Evolutionary conservation across 2,888 invertebrate genomes (phyloP).

Genomic region (Sesamia inferens): DNA sequence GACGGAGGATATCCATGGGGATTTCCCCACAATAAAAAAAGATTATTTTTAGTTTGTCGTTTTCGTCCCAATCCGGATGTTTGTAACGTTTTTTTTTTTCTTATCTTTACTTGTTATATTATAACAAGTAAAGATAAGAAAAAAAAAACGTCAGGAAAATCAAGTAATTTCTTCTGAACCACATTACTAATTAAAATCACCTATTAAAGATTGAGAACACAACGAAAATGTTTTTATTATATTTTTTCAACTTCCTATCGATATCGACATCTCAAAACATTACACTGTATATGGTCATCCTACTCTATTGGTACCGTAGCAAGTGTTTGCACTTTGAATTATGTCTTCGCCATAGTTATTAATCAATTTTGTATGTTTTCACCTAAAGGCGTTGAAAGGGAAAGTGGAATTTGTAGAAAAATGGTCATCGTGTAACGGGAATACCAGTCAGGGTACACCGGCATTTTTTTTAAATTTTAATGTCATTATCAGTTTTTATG

Average conservation of each 20-base stretch:
- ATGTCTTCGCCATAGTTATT: slow-evolving; percentile 32
- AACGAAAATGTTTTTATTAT: slow-evolving; percentile 3
- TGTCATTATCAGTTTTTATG: no score
- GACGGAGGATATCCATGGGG: no score
- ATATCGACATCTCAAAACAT: slow-evolving; percentile 7
- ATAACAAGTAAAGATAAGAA: no score
- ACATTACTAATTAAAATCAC: slow-evolving; percentile 38
- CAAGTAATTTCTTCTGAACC: slow-evolving; percentile 10
- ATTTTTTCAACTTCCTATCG: slow-evolving; percentile 33
- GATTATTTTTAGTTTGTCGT: no score
- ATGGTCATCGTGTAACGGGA: neutral
- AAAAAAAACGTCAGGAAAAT: slow-evolving; percentile 23
- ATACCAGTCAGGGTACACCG: neutral
- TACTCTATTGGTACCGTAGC: slow-evolving; percentile 36
- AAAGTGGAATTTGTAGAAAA: slow-evolving; percentile 12
- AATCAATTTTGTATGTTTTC: slow-evolving; percentile 32
- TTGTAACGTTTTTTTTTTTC: no score
- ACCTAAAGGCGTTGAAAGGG: slow-evolving; percentile 23
- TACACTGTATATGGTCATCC: slow-evolving; percentile 39
- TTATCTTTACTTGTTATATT: no score
- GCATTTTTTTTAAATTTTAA: no score
- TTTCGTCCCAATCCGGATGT: neutral
- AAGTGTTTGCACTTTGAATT: slow-evolving; percentile 53
- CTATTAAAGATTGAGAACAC: slow-evolving; percentile 19
- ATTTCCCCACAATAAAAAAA: no score